These are phyloP conservation scores for Rhodinocichla rosea DNA, from an alignment of 2,113 vertebrate genomes.

Conservation along the genomic window DNA sequence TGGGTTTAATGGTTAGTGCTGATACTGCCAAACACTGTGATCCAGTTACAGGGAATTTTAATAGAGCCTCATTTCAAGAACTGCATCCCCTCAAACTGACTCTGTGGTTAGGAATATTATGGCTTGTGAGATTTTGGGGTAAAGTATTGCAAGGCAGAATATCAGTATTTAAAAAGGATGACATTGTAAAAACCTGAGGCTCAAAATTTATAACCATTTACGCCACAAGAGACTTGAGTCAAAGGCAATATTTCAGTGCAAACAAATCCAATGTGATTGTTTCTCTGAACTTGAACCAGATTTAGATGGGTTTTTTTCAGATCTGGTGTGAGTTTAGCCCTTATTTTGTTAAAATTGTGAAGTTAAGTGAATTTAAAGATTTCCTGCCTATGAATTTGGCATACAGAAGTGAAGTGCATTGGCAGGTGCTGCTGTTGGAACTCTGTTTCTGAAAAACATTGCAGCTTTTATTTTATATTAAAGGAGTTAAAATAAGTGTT, in stretches of 20 bases:
- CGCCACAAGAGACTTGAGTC: neutral
- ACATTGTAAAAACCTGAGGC: neutral
- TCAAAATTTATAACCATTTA: neutral
- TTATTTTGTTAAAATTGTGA: neutral
- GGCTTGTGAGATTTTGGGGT: neutral
- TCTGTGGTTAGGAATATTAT: neutral
- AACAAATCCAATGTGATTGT: neutral
- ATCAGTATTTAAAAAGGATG: neutral
- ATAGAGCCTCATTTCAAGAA: neutral
- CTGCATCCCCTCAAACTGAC: neutral
- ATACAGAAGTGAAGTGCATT: neutral
- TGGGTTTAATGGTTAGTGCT: neutral
- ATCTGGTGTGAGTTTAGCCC: neutral
- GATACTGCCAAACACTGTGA: neutral
- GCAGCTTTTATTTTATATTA: neutral
- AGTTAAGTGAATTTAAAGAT: neutral
- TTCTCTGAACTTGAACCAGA: neutral
- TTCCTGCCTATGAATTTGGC: neutral
- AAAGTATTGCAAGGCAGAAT: neutral
- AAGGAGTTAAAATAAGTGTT: neutral
- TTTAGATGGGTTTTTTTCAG: neutral
- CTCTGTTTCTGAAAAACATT: neutral
- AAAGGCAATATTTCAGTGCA: neutral
- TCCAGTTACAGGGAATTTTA: neutral
- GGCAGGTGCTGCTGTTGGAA: neutral